phyloP scores from a whole-genome alignment of 2,797 vertebrate species.

The Anguilla anguilla region DNA sequence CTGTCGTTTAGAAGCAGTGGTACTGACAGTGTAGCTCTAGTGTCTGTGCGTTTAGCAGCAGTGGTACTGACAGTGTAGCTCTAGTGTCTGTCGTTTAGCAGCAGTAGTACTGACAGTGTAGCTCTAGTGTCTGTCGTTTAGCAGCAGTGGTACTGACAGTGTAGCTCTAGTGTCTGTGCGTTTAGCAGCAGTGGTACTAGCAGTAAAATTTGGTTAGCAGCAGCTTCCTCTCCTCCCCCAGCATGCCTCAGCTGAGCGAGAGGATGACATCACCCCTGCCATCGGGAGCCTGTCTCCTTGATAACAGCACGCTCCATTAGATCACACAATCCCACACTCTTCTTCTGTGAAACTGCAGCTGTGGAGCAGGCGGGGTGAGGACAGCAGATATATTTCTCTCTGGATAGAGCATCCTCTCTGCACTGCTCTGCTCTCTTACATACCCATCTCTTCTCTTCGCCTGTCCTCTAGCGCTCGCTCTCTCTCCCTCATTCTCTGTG shows the following conservation, averaged over 20 bases:
- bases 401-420: background rate
- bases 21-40: background rate
- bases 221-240: slow-evolving; percentile 1
- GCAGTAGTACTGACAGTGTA: background rate
- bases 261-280: slow-evolving; percentile 62
- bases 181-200: background rate
- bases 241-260: slow-evolving; percentile 55
- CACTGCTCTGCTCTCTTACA: too few species aligned
- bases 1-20: background rate
- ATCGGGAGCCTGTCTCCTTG: slow-evolving; percentile 53
- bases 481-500: background rate
- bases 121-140: background rate
- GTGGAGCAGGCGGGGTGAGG: slow-evolving; percentile 53
- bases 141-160: background rate
- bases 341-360: slow-evolving; percentile 52
- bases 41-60: background rate
- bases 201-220: background rate
- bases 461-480: background rate
- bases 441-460: background rate
- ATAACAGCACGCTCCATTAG: slow-evolving; percentile 62
- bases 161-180: background rate
- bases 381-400: slow-evolving; percentile 45
- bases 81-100: background rate
- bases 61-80: background rate
- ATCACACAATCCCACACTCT: slow-evolving; percentile 59